These are phyloP conservation scores for Andricus quercusramuli DNA, from an alignment of 2,888 invertebrate genomes.

Conservation along the genomic window DNA sequence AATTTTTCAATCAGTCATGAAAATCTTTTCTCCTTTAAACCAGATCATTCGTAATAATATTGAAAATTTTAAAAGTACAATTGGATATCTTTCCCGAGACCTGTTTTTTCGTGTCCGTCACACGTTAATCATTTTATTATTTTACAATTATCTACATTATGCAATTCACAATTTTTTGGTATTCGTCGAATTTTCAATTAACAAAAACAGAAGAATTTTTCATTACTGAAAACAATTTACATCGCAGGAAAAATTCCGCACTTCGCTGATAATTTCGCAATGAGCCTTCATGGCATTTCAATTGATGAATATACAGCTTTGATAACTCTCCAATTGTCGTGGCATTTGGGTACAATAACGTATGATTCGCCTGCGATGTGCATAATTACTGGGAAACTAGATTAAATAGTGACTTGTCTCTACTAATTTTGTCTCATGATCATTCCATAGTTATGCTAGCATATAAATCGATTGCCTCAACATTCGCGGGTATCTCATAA, in stretches of 20 bases:
- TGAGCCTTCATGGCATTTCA: background rate
- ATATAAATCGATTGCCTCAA: slow-evolving; percentile 32
- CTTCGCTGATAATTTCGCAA: background rate
- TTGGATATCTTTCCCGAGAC: too few relatives aligned
- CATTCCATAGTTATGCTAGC: slow-evolving; percentile 4
- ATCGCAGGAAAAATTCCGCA: background rate
- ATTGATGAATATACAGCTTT: slow-evolving; percentile 15
- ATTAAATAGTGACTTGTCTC: slow-evolving; percentile 13
- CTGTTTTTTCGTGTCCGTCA: too few relatives aligned
- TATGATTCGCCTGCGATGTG: background rate
- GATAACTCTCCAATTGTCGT: background rate
- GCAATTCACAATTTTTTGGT: too few relatives aligned
- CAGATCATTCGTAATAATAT: too few relatives aligned
- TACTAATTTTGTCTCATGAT: slow-evolving; percentile 30
- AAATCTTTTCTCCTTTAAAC: too few relatives aligned
- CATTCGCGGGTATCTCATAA: slow-evolving; percentile 20
- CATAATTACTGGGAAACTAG: slow-evolving; percentile 5
- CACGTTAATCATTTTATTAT: too few relatives aligned
- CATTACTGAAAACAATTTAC: background rate
- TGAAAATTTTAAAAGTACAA: too few relatives aligned
- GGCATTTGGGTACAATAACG: slow-evolving; percentile 1
- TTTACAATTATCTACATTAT: too few relatives aligned
- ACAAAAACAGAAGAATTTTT: background rate
- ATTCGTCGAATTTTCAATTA: slow-evolving; percentile 3
- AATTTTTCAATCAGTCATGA: too few relatives aligned